Evolutionary conservation across 1,140 invertebrate genomes (phyloP), one percentile per base, ranked within the genome.

Genomic region (Antheraea mylitta): DNA sequence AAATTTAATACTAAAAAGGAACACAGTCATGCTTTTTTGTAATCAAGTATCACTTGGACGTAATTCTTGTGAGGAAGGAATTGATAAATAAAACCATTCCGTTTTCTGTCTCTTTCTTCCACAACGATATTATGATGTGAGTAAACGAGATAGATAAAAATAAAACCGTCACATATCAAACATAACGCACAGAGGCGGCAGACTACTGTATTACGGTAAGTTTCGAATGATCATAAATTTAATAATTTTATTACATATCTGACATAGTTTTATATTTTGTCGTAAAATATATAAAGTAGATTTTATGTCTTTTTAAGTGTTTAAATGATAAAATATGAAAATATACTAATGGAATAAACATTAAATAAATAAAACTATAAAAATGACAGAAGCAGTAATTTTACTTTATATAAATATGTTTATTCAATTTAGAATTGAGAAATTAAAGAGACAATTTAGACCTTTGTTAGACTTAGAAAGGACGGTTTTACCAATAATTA

Each of bases 1-100:
- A 61, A 60, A 5, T 18, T 60, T 67, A 67, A 64, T 38, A 66
- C 64, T 71, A 71, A 58, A 83, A 88, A 88, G 86, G 86, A 88
- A 81, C 79, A 81, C 79, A 81, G 79, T 77, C 74, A 78, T 74
- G 45, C 45, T 53, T 53, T 53, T 42, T 53, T 53, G 7, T 42
- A 53, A 16, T 53, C 9, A 53, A 53, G 45, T 53, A 53, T 53
- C 16, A 13, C 45, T n/a, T 13, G 13, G 16, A 53, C 45, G 45
- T 53, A 53, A 53, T n/a, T 53, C 45, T 53, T 53, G 38, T 42
- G 38, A 42, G 45, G 45, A 53, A 16, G 13, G 6, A n/a, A 53
- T 42, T 10, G 7, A 53, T 16, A 53, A 16, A 53, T 16, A 6
- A 16, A 53, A 10, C 45, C 0, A 53, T 53, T 16, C 0, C 13